Percentiles rank a stretch among this genome's conserved stretches.
phyloP scores from a whole-genome alignment of 2,113 vertebrate species.

The Gadus chalcogrammus region DNA sequence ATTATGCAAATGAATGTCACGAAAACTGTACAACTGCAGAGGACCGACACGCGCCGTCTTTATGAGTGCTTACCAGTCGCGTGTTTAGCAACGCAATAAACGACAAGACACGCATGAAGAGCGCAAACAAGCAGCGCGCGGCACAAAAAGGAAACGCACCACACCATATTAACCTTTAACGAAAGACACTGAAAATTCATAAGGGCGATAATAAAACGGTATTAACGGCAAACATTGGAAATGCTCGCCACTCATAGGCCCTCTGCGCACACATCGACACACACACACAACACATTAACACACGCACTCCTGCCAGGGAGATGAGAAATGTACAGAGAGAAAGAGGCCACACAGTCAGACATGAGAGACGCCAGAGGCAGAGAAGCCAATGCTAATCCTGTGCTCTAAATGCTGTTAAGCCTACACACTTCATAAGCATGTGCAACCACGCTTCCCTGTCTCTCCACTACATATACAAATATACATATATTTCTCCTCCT shows the following conservation, averaged over 20 bases:
- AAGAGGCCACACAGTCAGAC: conserved; percentile 44
- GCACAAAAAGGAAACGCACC: no score
- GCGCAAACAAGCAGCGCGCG: no score
- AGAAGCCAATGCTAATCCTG: conserved; percentile 53
- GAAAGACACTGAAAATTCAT: no score
- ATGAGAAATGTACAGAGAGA: conserved; percentile 23
- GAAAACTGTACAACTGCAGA: neutral
- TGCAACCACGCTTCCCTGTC: conserved; percentile 27
- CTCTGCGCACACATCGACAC: no score
- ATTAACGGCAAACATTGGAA: no score
- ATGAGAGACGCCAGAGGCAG: no score
- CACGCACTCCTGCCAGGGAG: neutral
- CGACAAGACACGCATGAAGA: no score
- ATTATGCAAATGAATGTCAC: no score
- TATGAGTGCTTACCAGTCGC: conserved; percentile 1
- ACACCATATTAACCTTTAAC: no score
- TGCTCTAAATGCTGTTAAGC: conserved; percentile 62
- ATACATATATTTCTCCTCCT: conserved; percentile 18
- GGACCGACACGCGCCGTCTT: conserved; percentile 1
- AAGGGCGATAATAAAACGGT: no score
- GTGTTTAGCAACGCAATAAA: no score
- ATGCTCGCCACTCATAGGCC: no score
- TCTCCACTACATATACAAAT: neutral
- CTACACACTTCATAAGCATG: conserved; percentile 57
- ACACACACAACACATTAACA: conserved; percentile 2